Evolutionary conservation across 2,797 vertebrate species (phyloP), one percentile per base, ranked within the genome.

Genomic region (Neosalanx taihuensis): DNA sequence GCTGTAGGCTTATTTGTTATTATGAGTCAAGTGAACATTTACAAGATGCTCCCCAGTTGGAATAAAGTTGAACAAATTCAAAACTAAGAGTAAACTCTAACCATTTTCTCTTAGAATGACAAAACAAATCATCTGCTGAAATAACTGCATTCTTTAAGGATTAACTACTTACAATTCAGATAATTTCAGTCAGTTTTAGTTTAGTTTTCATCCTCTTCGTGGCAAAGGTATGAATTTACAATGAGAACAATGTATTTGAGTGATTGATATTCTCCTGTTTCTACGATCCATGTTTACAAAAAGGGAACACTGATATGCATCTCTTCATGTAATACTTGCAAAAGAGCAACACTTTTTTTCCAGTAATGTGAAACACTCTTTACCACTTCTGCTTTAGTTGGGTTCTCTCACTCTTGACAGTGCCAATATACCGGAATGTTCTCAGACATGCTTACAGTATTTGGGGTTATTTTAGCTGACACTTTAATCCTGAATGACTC

Each of bases 1-100:
- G 41, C 41, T 46, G 41, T 13, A 46, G 41, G 1, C 3, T 46
- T 46, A 46, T 46, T 46, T 12, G 2, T 46, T 46, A 13, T 46
- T 46, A 46, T 3, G 12, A 46, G 41, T 46, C 41, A 46, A 46
- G 41, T 46, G 12, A 3, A 13, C 10, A 46, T 12, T 12, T 12
- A 12, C 41, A 46, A 46, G 12, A 46, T 46, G 1, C 0, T 37
- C 35, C 35, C 6, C 35, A 37, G 41, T 46, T 46, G 41, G 41
- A 46, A 46, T 46, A 13, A 72, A 74, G n/a, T 61, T 15, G 74
- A 79, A 71, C 64, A 79, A 79, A 75, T 68, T 71, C 68, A 74
- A 81, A 77, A 85, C 65, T 63, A 72, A 84, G 67, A 81, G 64
- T 53, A 65, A 51, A 78, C 79, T 82, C 69, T 13, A 46, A 46